Evolutionary conservation across 2,797 vertebrate genomes (phyloP), one percentile per base, ranked within the genome.

Genomic region (Parambassis ranga): DNA sequence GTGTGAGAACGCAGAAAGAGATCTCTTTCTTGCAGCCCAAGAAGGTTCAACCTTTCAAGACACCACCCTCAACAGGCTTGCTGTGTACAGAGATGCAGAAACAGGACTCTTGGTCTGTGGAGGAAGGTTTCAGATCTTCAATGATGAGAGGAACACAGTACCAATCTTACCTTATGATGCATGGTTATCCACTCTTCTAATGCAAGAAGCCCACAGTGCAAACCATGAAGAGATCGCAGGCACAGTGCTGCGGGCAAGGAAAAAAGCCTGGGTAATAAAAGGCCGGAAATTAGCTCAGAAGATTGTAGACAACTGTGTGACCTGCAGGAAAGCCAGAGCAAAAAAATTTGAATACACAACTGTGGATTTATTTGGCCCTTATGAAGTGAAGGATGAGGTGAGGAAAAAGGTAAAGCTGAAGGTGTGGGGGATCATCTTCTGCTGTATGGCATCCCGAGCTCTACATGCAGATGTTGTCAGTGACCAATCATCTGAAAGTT

Each of bases 241-340:
- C 4, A 53, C 23, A 7, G 18, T 37, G 7, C 14, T 14, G 0
- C 0, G 18, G 10, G 47, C 19, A n/a, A 49, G 58, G 1, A 55
- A 26, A 2, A 65, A 32, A 11, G 53, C 52, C 4, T 77, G 59
- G 47, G 8, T 63, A 1, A 2, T 52, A 32, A 69, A 9, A 47
- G 55, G 50, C 4, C 1, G 20, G 1, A 68, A 3, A 46, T 1
- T 72, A 0, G 52, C 42, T 14, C 5, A 59, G 2, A 60, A 49
- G 3, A 10, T 52, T 1, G 44, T 62, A 0, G 33, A 70, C 18
- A 52, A 3, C 14, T 66, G 67, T 27, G 43, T 76, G 9, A 5
- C 7, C 1, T 66, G 49, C 55, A 61, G 42, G 8, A 60, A 60
- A 2, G 4, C 3, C 4, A 41, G 2, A 7, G 67, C 44, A 1